A percentile compares a stretch with the other conserved stretches of the same genome.
Conservation (phyloP, 2,888 invertebrate genomes). For the Trichopria drosophilae region DNA sequence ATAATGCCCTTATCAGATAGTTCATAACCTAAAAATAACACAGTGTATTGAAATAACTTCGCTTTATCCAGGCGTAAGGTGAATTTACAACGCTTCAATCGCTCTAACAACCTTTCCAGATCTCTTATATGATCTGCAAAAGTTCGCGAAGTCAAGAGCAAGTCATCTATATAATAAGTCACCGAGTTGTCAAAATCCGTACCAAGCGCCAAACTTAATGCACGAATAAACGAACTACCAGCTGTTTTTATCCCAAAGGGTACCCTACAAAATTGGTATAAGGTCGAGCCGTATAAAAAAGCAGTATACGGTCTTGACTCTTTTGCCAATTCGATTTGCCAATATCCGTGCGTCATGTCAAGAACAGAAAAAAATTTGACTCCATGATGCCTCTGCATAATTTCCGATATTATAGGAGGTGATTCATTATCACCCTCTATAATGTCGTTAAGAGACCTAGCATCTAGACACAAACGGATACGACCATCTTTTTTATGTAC, state of each 20-base stretch:
- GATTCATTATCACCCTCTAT: slow-evolving; percentile 43
- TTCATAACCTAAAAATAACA: slow-evolving; percentile 35
- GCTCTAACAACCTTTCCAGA: neutral
- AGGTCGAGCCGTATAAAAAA: no score
- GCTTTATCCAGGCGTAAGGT: slow-evolving; percentile 35
- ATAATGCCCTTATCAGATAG: no score
- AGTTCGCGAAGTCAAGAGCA: slow-evolving; percentile 38
- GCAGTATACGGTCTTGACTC: no score
- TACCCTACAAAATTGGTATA: no score
- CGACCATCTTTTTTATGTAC: slow-evolving; percentile 38
- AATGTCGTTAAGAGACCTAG: no score
- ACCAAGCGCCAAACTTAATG: no score
- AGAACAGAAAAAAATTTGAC: slow-evolving; percentile 26
- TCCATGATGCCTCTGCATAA: slow-evolving; percentile 29
- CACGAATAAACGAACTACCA: no score
- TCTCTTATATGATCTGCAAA: neutral
- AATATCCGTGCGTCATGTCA: slow-evolving; percentile 35
- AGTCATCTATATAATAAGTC: slow-evolving; percentile 45
- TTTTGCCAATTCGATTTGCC: slow-evolving; percentile 37
- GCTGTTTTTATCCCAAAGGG: no score
- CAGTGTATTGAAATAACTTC: slow-evolving; percentile 22
- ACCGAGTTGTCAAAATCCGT: slow-evolving; percentile 36
- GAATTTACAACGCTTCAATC: slow-evolving; percentile 13
- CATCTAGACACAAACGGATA: no score
- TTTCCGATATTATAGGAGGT: slow-evolving; percentile 30